phyloP scores from a whole-genome alignment of 2,113 vertebrate genomes.

The Martes martes region DNA sequence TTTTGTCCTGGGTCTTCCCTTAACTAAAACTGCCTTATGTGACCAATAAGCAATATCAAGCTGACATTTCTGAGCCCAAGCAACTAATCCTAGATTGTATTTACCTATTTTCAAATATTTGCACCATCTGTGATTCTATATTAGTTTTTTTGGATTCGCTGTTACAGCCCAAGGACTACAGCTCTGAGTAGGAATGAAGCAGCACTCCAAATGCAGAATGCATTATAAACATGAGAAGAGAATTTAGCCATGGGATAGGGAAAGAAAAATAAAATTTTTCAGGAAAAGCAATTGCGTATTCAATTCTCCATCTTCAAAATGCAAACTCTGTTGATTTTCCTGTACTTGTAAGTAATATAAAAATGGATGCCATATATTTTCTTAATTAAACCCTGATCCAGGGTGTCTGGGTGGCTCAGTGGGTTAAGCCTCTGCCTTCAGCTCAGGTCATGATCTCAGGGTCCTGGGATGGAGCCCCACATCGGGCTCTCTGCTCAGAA shows the following conservation, averaged over 20 bases:
- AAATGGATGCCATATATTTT: not conserved
- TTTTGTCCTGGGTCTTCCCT: not conserved
- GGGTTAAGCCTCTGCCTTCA: too few relatives aligned
- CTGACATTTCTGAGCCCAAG: slow-evolving; percentile 68
- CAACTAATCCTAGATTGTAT: slow-evolving; percentile 69
- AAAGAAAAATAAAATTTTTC: slow-evolving; percentile 2
- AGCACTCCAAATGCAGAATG: slow-evolving; percentile 4
- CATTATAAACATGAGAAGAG: slow-evolving; percentile 30
- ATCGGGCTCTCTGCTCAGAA: too few relatives aligned
- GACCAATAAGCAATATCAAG: slow-evolving; percentile 61
- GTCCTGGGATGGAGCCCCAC: too few relatives aligned
- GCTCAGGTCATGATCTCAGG: too few relatives aligned
- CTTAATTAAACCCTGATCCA: not conserved
- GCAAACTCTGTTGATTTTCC: slow-evolving; percentile 16
- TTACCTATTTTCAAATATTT: slow-evolving; percentile 79
- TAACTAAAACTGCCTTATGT: slow-evolving; percentile 60
- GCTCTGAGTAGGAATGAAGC: slow-evolving; percentile 43
- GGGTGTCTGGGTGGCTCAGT: too few relatives aligned
- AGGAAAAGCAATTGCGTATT: not conserved
- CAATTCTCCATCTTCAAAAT: not conserved
- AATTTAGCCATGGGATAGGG: slow-evolving; percentile 20
- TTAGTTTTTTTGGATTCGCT: slow-evolving; percentile 29
- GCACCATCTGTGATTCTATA: slow-evolving; percentile 71
- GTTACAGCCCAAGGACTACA: slow-evolving; percentile 41
- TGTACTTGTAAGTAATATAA: slow-evolving; percentile 6